Evolutionary conservation across 2,888 invertebrate species (phyloP).

Genomic region (Leptinotarsa rubiginosa): DNA sequence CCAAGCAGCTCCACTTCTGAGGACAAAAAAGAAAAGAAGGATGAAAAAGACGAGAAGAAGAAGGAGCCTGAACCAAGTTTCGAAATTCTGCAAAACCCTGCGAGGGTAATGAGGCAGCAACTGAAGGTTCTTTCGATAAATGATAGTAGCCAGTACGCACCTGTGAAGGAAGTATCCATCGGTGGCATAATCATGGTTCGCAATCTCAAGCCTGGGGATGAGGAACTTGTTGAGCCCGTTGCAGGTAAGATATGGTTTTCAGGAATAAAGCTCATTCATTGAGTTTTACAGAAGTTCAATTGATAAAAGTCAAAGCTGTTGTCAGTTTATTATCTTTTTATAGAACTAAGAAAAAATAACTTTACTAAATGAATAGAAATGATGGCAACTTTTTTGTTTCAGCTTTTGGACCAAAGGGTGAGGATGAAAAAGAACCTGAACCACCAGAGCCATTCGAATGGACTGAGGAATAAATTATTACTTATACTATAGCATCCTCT

Average conservation of each 20-base stretch:
- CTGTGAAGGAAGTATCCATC: slow-evolving; percentile 91
- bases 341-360: too few species aligned
- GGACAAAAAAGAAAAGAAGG: slow-evolving; percentile 62
- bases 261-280: too few species aligned
- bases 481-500: not conserved
- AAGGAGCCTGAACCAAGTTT: slow-evolving; percentile 94
- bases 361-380: too few species aligned
- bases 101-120: slow-evolving; percentile 93
- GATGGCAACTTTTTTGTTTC: slow-evolving; percentile 33
- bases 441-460: slow-evolving; percentile 98
- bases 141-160: slow-evolving; percentile 84
- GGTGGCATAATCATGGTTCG: slow-evolving; percentile 97
- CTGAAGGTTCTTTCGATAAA: slow-evolving; percentile 81
- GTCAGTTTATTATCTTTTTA: too few species aligned
- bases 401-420: slow-evolving; percentile 89
- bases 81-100: slow-evolving; percentile 94
- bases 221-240: slow-evolving; percentile 93
- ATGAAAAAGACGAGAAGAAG: slow-evolving; percentile 70
- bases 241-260: slow-evolving; percentile 69
- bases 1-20: slow-evolving; percentile 47
- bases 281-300: too few species aligned
- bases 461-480: slow-evolving; percentile 77
- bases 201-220: slow-evolving; percentile 81
- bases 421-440: slow-evolving; percentile 96
- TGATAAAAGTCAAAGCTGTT: too few species aligned